Conservation (phyloP, 2,888 invertebrate species). For the Lathronympha strigana region DNA sequence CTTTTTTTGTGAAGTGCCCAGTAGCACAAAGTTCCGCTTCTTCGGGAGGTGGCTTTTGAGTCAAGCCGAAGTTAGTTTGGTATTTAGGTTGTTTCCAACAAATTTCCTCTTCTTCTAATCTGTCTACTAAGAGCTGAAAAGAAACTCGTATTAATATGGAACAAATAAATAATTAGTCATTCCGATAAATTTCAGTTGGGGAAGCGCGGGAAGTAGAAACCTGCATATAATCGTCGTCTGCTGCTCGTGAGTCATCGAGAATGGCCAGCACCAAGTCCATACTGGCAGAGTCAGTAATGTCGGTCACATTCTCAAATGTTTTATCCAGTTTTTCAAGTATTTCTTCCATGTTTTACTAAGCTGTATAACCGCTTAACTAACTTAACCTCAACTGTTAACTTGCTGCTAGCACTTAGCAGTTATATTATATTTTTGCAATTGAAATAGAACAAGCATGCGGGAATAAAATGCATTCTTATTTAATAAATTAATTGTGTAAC, state of each 20-base stretch:
- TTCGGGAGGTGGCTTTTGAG: conserved; percentile 28
- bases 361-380: not conserved
- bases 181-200: not conserved
- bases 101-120: conserved; percentile 22
- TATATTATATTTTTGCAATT: not conserved
- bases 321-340: conserved; percentile 10
- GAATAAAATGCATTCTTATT: too few relatives aligned
- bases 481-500: not conserved
- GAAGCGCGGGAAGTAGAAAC: conserved; percentile 14
- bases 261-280: conserved; percentile 38
- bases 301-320: conserved; percentile 28
- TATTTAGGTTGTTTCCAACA: conserved; percentile 45
- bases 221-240: conserved; percentile 41
- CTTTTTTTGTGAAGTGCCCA: conserved; percentile 38
- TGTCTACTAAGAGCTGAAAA: conserved; percentile 33
- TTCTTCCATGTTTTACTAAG: conserved; percentile 9
- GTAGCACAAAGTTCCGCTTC: conserved; percentile 14
- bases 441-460: not conserved
- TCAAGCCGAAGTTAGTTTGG: conserved; percentile 38
- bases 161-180: not conserved
- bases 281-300: conserved; percentile 31
- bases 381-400: conserved; percentile 7
- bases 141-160: not conserved
- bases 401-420: not conserved
- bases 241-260: conserved; percentile 27